phyloP scores from a whole-genome alignment of 2,113 vertebrate genomes.

The Donacobius atricapilla region DNA sequence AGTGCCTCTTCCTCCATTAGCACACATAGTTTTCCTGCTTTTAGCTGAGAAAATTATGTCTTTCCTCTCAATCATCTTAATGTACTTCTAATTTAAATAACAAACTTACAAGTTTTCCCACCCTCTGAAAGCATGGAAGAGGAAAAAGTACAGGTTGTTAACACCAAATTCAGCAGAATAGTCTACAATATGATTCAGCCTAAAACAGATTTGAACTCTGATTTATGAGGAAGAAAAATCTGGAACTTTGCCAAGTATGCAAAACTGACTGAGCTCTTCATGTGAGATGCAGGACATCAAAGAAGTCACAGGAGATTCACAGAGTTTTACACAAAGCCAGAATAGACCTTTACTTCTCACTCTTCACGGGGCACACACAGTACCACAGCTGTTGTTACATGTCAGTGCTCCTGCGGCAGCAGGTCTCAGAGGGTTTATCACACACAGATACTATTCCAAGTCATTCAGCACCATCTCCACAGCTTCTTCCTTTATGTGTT shows the following conservation, averaged over 20 bases:
- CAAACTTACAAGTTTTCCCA: constrained; percentile 69
- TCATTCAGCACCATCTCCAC: neutral
- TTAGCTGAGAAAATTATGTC: neutral
- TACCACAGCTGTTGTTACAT: neutral
- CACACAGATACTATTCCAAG: neutral
- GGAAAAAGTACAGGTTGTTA: constrained; percentile 53
- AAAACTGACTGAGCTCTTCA: neutral
- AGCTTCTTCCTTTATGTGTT: neutral
- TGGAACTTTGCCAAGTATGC: neutral
- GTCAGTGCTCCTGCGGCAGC: neutral
- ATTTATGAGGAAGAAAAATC: neutral
- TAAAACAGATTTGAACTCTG: neutral
- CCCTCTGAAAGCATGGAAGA: constrained; percentile 68
- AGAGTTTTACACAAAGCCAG: neutral
- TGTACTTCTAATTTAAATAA: constrained; percentile 30
- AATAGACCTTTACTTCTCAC: neutral
- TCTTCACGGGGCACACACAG: neutral
- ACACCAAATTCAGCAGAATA: constrained; percentile 32
- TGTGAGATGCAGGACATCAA: neutral
- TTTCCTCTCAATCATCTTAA: constrained; percentile 40
- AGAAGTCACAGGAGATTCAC: neutral
- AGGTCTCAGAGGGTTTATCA: neutral
- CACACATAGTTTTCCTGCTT: neutral
- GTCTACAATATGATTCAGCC: neutral
- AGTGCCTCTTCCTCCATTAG: neutral